Evolutionary conservation across 2,113 vertebrate species (phyloP), one percentile per base, ranked within the genome.

Genomic region (Riparia riparia): DNA sequence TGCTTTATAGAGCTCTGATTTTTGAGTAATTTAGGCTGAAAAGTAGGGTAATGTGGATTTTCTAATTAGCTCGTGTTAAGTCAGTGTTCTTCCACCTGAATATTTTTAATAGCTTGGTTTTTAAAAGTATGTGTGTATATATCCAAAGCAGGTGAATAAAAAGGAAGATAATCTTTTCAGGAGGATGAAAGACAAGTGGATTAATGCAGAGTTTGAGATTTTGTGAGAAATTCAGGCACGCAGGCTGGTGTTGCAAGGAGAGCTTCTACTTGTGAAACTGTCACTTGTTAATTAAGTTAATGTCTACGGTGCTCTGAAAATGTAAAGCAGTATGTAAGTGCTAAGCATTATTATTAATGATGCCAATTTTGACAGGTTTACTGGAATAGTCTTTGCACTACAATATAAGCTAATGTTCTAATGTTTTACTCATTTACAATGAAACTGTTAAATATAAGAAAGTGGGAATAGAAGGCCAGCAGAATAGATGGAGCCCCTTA

Each of bases 1-100:
- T 83, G 70, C 71, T 87, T 83, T 85, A 86, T 17, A 42, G 63
- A 74, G 91, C 90, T 96, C 77, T 97, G 82, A 94, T 89, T 94
- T 97, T 89, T 93, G 64, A 93, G 81, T 96, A 96, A 96, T 94
- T 97, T 97, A 97, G 82, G 88, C 90, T 95, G 94, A 96, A 95
- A 97, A 92, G 93, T 96, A 78, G 70, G 79, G 45, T 96, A 97
- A 94, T 93, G 83, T 95, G 93, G 77, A 79, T 93, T 97, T 98
- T 94, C 93, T 93, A 97, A 96, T 97, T 95, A 97, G 73, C 89
- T 98, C 61, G 70, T 74, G 68, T 77, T 96, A 95, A 96, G 63
- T 93, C 96, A 90, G 45, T 93, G 80, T 94, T 93, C 88, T 92
- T 96, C 96, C 53, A 96, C 93, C 91, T 92, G 85, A 92, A 69